phyloP scores from a whole-genome alignment of 1,140 invertebrate genomes.

The Mesaphorura yosii region DNA sequence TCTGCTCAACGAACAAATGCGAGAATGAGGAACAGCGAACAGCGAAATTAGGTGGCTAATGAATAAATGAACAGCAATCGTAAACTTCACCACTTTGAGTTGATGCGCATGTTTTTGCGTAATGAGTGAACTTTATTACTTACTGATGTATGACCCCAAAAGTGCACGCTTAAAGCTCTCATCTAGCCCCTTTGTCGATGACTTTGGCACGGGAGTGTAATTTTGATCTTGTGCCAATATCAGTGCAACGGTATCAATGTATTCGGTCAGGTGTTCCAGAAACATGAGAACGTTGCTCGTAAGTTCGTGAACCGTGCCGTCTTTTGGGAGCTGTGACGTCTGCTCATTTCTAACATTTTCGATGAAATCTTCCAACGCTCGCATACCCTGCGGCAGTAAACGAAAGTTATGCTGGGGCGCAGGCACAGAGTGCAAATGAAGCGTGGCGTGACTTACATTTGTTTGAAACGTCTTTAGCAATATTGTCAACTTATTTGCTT shows the following conservation, averaged over 20 bases:
- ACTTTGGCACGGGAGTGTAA: constrained; percentile 40
- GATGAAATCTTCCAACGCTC: constrained; percentile 83
- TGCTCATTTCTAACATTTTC: constrained; percentile 76
- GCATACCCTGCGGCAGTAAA: constrained; percentile 59
- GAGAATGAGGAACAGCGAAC: no score
- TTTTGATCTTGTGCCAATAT: constrained; percentile 50
- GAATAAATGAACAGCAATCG: no score
- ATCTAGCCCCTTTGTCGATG: constrained; percentile 32
- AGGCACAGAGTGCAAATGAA: no score
- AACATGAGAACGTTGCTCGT: constrained; percentile 86
- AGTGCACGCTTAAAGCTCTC: constrained; percentile 48
- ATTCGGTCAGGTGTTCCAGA: constrained; percentile 68
- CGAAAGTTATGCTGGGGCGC: no score
- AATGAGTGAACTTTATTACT: no score
- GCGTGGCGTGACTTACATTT: no score
- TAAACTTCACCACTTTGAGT: no score
- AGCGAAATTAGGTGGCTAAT: no score
- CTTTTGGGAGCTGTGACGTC: constrained; percentile 70
- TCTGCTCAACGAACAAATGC: no score
- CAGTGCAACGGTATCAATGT: constrained; percentile 59
- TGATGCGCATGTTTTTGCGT: no score
- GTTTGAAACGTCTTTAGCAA: constrained; percentile 61
- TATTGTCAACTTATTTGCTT: constrained; percentile 57
- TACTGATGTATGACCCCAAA: constrained; percentile 65
- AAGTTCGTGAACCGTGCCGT: constrained; percentile 91